Evolutionary conservation across 1,140 invertebrate species (phyloP).

Genomic region (Diachasmimorpha longicaudata): DNA sequence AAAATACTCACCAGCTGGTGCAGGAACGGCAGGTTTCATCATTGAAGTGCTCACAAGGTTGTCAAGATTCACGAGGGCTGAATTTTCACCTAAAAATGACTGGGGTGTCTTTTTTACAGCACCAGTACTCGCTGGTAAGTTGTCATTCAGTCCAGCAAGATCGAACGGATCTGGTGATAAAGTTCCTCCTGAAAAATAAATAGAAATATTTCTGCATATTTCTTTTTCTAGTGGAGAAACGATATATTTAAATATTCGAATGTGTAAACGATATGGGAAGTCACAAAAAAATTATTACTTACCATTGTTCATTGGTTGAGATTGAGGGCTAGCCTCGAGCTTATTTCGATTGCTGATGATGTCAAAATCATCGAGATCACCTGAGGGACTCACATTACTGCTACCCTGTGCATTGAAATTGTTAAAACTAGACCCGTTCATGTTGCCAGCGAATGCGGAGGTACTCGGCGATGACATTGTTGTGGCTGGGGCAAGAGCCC

Average conservation of each 20-base stretch:
- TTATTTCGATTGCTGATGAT: slow-evolving; percentile 75
- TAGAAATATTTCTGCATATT: background rate
- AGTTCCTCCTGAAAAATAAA: slow-evolving; percentile 48
- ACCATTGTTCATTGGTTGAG: slow-evolving; percentile 58
- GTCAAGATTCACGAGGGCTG: slow-evolving; percentile 91
- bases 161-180: slow-evolving; percentile 74
- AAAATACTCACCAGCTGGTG: slow-evolving; percentile 50
- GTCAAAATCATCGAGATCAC: slow-evolving; percentile 84
- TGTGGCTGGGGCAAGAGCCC: slow-evolving; percentile 56
- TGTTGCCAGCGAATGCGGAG: slow-evolving; percentile 39
- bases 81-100: slow-evolving; percentile 93
- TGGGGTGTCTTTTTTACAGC: slow-evolving; percentile 85
- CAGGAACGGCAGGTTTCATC: slow-evolving; percentile 52
- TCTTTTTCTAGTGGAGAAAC: background rate
- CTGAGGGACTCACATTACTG: slow-evolving; percentile 64
- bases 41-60: slow-evolving; percentile 81
- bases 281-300: slow-evolving; percentile 23
- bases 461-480: slow-evolving; percentile 40
- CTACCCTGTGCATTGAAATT: slow-evolving; percentile 43
- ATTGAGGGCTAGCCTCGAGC: slow-evolving; percentile 54
- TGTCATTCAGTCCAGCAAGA: slow-evolving; percentile 68
- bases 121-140: slow-evolving; percentile 60
- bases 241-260: too few species aligned
- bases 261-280: too few species aligned
- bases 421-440: slow-evolving; percentile 50